Evolutionary conservation across 2,113 vertebrate genomes (phyloP).

Genomic region (Lucifuga dentata): DNA sequence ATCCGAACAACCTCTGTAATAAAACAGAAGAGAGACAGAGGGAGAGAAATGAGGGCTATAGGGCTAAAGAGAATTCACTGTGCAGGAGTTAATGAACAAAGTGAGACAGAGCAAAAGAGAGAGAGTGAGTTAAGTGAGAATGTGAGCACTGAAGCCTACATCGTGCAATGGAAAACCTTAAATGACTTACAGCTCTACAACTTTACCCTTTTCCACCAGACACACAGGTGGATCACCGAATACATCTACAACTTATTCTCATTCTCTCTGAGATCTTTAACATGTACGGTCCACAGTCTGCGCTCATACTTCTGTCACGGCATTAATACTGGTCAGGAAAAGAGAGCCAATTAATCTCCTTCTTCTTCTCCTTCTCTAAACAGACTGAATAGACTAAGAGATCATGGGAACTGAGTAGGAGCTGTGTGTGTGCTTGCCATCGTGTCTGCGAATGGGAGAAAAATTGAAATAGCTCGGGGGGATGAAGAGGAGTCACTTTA

Average conservation of each 20-base stretch:
- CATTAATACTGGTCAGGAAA: slow-evolving; percentile 51
- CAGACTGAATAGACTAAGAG: slow-evolving; percentile 79
- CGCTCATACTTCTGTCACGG: slow-evolving; percentile 53
- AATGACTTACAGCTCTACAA: slow-evolving; percentile 70
- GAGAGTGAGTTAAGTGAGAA: slow-evolving; percentile 75
- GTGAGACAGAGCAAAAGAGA: slow-evolving; percentile 66
- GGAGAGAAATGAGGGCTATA: slow-evolving; percentile 68
- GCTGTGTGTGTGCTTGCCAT: slow-evolving; percentile 17
- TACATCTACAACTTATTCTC: slow-evolving; percentile 25
- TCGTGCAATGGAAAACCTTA: slow-evolving; percentile 63
- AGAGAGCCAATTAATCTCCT: slow-evolving; percentile 55
- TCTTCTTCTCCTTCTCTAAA: slow-evolving; percentile 63
- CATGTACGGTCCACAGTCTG: slow-evolving; percentile 30
- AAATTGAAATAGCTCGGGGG: slow-evolving; percentile 55
- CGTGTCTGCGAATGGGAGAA: neutral
- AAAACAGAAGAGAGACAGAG: slow-evolving; percentile 64
- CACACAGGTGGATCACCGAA: slow-evolving; percentile 55
- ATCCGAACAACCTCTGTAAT: slow-evolving; percentile 77
- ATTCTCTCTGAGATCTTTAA: slow-evolving; percentile 38
- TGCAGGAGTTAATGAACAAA: slow-evolving; percentile 80
- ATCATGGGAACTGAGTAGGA: slow-evolving; percentile 68
- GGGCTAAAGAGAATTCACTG: slow-evolving; percentile 76
- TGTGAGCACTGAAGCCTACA: slow-evolving; percentile 75
- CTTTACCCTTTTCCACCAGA: slow-evolving; percentile 39
- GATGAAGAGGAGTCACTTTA: slow-evolving; percentile 73